Evolutionary conservation across 2,888 invertebrate genomes (phyloP).

Genomic region (Cosmia pyralina): DNA sequence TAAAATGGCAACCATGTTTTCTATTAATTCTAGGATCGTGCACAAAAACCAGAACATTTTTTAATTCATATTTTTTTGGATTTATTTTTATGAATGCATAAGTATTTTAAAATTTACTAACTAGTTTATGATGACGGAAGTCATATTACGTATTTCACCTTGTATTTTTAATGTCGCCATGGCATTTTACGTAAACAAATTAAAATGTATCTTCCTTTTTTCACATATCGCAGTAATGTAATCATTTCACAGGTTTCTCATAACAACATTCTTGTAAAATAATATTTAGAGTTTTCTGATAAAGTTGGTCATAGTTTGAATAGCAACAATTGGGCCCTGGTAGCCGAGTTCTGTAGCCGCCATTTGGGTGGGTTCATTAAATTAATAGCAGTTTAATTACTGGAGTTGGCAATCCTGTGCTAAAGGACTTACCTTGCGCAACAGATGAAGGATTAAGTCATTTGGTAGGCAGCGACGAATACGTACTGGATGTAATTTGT

Average conservation of each 20-base stretch:
- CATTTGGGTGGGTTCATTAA: constrained; percentile 7
- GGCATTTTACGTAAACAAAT: background rate
- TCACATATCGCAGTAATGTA: background rate
- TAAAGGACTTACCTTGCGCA: background rate
- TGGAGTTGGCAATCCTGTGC: background rate
- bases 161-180: background rate
- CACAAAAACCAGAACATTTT: too few species aligned
- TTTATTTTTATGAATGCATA: too few species aligned
- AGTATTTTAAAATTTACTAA: too few species aligned
- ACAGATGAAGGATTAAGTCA: constrained; percentile 1
- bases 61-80: too few species aligned
- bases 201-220: background rate
- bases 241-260: background rate
- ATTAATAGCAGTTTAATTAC: constrained; percentile 1
- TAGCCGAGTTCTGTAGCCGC: background rate
- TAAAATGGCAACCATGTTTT: too few species aligned
- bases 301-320: background rate
- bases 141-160: background rate
- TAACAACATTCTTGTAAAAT: background rate
- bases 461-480: background rate
- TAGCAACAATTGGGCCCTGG: background rate
- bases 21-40: too few species aligned
- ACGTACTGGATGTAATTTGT: background rate
- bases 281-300: background rate
- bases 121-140: too few species aligned